phyloP scores from a whole-genome alignment of 2,888 invertebrate genomes.

The Eupithecia dodoneata region DNA sequence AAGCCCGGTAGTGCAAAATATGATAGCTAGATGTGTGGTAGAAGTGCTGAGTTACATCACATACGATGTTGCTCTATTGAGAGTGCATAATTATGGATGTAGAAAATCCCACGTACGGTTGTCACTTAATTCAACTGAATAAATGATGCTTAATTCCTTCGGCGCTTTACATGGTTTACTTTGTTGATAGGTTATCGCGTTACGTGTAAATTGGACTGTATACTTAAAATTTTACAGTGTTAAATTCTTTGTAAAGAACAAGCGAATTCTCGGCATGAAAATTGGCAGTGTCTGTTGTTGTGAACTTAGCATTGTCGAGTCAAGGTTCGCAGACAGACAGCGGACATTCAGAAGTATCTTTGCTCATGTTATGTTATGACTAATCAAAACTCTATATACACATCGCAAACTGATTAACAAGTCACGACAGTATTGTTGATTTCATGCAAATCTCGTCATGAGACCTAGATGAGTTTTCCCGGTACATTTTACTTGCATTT shows the following conservation, averaged over 20 bases:
- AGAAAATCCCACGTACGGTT: conserved; percentile 50
- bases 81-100: conserved; percentile 48
- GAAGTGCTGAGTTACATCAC: conserved; percentile 62
- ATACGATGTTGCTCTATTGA: conserved; percentile 56
- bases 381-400: conserved; percentile 6
- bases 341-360: conserved; percentile 20
- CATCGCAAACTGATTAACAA: neutral
- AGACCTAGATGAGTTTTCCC: neutral
- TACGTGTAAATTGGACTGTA: conserved; percentile 12
- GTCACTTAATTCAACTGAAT: conserved; percentile 22
- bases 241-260: conserved; percentile 3
- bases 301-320: conserved; percentile 18
- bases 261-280: neutral
- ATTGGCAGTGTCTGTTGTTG: conserved; percentile 13
- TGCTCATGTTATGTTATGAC: conserved; percentile 12
- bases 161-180: conserved; percentile 24
- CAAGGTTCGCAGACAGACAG: conserved; percentile 15
- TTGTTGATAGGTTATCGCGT: conserved; percentile 17
- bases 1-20: conserved; percentile 30
- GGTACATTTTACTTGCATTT: neutral
- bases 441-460: neutral
- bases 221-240: neutral
- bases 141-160: conserved; percentile 5
- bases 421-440: neutral
- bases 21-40: conserved; percentile 61